Evolutionary conservation across 2,113 vertebrate species (phyloP).

Genomic region (Otis tarda): DNA sequence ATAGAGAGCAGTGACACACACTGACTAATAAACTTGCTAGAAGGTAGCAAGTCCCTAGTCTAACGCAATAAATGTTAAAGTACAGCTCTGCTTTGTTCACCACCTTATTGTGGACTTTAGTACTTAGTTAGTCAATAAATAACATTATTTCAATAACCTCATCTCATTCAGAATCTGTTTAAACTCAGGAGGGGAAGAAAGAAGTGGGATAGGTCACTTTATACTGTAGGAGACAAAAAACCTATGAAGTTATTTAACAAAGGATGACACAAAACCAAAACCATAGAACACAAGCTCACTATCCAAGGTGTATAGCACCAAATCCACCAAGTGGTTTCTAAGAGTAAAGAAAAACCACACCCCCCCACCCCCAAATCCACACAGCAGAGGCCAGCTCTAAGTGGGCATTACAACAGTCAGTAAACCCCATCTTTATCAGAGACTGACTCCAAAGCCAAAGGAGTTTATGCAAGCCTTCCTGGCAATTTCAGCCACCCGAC

Average conservation of each 20-base stretch:
- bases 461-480: neutral
- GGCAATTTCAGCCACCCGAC: neutral
- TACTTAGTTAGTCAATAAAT: conserved; percentile 52
- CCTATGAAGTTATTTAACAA: neutral
- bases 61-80: conserved; percentile 1
- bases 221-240: neutral
- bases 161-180: neutral
- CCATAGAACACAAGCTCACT: neutral
- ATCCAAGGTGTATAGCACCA: neutral
- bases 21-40: neutral
- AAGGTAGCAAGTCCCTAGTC: neutral
- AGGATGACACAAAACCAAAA: neutral
- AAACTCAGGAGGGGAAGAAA: neutral
- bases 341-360: neutral
- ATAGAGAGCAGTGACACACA: neutral
- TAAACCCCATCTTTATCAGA: neutral
- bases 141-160: conserved; percentile 12
- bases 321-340: neutral
- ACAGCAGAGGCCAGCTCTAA: neutral
- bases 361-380: neutral
- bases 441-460: neutral
- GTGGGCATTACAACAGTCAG: neutral
- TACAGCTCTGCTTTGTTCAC: neutral
- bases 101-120: conserved; percentile 6
- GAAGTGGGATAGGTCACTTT: neutral